phyloP scores from a whole-genome alignment of 2,113 vertebrate species.

The Poeciliopsis occidentalis region DNA sequence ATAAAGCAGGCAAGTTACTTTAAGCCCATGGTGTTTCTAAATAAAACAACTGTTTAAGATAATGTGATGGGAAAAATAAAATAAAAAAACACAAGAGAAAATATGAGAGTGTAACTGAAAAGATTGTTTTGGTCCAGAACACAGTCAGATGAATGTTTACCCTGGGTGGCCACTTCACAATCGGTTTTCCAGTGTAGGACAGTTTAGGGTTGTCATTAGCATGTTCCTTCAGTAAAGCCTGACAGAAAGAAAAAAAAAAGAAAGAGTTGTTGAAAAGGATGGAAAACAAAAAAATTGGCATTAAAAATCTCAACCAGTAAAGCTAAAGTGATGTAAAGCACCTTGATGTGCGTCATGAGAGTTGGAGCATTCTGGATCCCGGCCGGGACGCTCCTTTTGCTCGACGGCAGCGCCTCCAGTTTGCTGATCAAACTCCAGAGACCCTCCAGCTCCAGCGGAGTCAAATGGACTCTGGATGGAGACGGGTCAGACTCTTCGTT shows the following conservation, averaged over 20 bases:
- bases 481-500: conserved; percentile 46
- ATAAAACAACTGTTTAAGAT: too few species aligned
- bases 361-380: conserved; percentile 92
- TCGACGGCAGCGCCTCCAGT: conserved; percentile 90
- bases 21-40: background rate
- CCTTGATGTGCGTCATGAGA: conserved; percentile 90
- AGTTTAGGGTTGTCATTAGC: conserved; percentile 88
- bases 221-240: conserved; percentile 92
- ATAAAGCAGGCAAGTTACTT: background rate
- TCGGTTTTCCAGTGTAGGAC: conserved; percentile 93
- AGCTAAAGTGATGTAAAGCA: conserved; percentile 41
- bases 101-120: too few species aligned
- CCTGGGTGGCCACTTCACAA: conserved; percentile 95
- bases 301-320: background rate
- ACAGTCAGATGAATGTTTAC: conserved; percentile 70
- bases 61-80: too few species aligned
- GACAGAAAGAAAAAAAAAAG: conserved; percentile 9
- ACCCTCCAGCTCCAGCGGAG: conserved; percentile 92
- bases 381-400: conserved; percentile 94
- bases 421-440: conserved; percentile 92
- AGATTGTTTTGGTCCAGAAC: too few species aligned
- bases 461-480: conserved; percentile 76
- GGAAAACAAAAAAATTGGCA: background rate
- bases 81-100: too few species aligned
- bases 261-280: background rate